These are phyloP conservation scores for Laticauda colubrina DNA, from an alignment of 2,113 vertebrate genomes.

Conservation along the genomic window DNA sequence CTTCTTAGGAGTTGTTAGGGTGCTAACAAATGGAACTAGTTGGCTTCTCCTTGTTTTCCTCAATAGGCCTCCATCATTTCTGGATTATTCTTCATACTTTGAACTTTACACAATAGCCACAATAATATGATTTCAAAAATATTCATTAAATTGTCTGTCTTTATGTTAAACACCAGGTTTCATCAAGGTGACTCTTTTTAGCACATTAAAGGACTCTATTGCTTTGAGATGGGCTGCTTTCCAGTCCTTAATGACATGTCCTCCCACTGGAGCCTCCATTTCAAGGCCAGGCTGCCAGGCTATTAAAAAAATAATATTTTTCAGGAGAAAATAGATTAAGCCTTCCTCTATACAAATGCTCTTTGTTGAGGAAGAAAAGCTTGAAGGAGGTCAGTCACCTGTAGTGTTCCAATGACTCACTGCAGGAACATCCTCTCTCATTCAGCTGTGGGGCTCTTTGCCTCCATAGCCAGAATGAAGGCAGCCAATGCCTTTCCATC, in stretches of 20 bases:
- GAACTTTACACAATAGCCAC: not conserved
- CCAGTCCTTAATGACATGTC: not conserved
- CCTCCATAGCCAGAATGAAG: not conserved
- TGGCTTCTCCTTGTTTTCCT: not conserved
- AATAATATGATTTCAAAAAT: not conserved
- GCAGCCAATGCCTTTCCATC: not conserved
- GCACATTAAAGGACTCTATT: not conserved
- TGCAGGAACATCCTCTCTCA: not conserved
- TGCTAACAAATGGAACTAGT: not conserved
- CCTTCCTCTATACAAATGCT: not conserved
- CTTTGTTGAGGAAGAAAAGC: not conserved
- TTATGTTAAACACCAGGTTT: not conserved
- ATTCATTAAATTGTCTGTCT: not conserved
- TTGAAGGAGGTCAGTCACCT: not conserved
- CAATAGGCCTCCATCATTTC: not conserved
- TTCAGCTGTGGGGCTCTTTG: not conserved
- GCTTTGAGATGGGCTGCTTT: not conserved
- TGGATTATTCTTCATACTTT: not conserved
- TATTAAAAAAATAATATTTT: not conserved
- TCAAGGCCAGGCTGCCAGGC: not conserved
- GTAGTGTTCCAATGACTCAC: not conserved
- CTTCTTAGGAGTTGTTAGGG: not conserved
- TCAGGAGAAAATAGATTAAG: not conserved
- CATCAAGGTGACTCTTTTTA: not conserved
- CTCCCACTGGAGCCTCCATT: not conserved